A percentile compares a stretch with the other conserved stretches of the same genome.
phyloP scores from a whole-genome alignment of 2,797 vertebrate species.

The Poecilia gillii region DNA sequence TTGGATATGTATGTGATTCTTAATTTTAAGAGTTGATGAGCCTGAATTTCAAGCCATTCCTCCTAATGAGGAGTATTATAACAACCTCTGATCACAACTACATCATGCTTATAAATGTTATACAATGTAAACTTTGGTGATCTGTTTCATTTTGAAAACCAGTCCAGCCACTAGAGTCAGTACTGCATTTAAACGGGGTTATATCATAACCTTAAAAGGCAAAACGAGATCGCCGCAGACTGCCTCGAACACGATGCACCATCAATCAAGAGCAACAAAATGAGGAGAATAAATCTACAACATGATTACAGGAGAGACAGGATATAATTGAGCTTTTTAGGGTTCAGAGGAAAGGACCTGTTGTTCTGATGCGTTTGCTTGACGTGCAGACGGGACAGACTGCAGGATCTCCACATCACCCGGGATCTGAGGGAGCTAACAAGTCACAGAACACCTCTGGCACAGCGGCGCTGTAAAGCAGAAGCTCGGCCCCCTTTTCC shows the following conservation, averaged over 20 bases:
- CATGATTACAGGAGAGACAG: background rate
- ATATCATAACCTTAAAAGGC: conserved; percentile 45
- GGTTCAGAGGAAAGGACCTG: conserved; percentile 2
- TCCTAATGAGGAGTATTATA: background rate
- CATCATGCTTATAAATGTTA: conserved; percentile 10
- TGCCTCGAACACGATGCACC: conserved; percentile 15
- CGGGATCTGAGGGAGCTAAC: conserved; percentile 56
- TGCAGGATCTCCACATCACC: conserved; percentile 31
- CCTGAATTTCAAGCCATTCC: background rate
- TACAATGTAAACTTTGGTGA: conserved; percentile 2
- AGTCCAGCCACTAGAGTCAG: background rate
- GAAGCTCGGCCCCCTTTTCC: conserved; percentile 8
- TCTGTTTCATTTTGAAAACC: conserved; percentile 20
- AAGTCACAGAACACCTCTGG: conserved; percentile 46
- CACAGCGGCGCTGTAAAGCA: conserved; percentile 45
- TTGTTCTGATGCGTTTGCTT: conserved; percentile 26
- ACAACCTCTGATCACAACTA: background rate
- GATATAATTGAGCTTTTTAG: background rate
- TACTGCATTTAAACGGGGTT: background rate
- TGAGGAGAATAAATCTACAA: background rate
- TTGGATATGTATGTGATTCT: background rate
- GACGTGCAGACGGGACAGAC: conserved; percentile 5
- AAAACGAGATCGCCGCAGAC: conserved; percentile 8
- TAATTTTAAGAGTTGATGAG: background rate
- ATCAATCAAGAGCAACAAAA: background rate